Evolutionary conservation across 2,797 vertebrate species (phyloP).

Genomic region (Distichodus sexfasciatus): DNA sequence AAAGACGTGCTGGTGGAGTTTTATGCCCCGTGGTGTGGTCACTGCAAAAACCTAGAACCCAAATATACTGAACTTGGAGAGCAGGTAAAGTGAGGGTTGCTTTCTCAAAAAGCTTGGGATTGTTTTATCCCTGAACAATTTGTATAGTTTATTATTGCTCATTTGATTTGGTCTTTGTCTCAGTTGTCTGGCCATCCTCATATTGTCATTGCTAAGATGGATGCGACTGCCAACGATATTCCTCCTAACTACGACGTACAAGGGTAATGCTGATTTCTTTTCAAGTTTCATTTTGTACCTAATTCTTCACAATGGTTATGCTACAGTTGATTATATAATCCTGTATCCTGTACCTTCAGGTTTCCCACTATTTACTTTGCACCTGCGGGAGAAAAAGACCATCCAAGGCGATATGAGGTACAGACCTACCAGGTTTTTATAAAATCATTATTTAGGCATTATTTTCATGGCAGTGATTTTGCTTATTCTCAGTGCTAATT

Average conservation of each 20-base stretch:
- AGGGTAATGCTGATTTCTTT: constrained; percentile 62
- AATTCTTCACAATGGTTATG: neutral
- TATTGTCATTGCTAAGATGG: constrained; percentile 72
- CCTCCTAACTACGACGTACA: constrained; percentile 71
- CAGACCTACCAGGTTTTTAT: too few relatives aligned
- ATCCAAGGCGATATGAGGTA: constrained; percentile 73
- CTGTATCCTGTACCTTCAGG: constrained; percentile 51
- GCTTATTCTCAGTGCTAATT: too few relatives aligned
- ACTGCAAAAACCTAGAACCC: constrained; percentile 74
- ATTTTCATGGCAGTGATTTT: too few relatives aligned
- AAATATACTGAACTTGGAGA: constrained; percentile 68
- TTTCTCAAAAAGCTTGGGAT: neutral
- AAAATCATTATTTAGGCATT: too few relatives aligned
- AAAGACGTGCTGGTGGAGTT: constrained; percentile 75
- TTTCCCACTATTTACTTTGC: constrained; percentile 75
- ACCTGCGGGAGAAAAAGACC: constrained; percentile 63
- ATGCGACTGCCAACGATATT: constrained; percentile 71
- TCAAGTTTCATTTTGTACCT: neutral
- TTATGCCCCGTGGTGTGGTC: constrained; percentile 70
- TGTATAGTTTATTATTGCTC: constrained; percentile 12
- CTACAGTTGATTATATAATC: neutral
- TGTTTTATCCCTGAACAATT: neutral
- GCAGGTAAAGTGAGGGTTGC: constrained; percentile 48
- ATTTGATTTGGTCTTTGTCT: constrained; percentile 1
- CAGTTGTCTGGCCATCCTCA: constrained; percentile 63